phyloP scores from a whole-genome alignment of 2,113 vertebrate species.

The Holacanthus passer region DNA sequence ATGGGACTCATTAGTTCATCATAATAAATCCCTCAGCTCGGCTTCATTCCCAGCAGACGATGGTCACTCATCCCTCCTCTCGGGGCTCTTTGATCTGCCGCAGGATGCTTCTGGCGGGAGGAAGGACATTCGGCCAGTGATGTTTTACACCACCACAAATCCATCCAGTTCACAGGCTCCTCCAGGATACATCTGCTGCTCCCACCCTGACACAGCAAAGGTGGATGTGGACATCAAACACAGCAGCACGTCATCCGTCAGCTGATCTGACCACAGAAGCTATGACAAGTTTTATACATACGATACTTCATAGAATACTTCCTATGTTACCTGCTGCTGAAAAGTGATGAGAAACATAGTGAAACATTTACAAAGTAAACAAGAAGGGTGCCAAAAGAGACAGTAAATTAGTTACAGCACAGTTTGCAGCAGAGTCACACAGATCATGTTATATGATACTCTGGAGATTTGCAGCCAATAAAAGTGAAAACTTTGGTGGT shows the following conservation, averaged over 20 bases:
- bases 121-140: slow-evolving; percentile 69
- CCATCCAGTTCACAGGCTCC: slow-evolving; percentile 73
- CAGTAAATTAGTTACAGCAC: not conserved
- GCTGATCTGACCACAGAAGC: slow-evolving; percentile 19
- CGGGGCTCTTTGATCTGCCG: slow-evolving; percentile 72
- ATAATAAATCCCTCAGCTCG: slow-evolving; percentile 45
- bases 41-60: slow-evolving; percentile 42
- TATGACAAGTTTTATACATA: not conserved
- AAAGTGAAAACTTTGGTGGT: not conserved
- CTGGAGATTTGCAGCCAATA: not conserved
- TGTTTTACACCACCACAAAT: slow-evolving; percentile 74
- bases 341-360: not conserved
- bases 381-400: slow-evolving; percentile 6
- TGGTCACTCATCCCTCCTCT: slow-evolving; percentile 65
- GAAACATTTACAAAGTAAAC: slow-evolving; percentile 12
- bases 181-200: slow-evolving; percentile 66
- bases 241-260: not conserved
- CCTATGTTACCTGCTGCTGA: not conserved
- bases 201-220: slow-evolving; percentile 57
- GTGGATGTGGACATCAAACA: not conserved
- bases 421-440: not conserved
- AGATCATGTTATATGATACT: not conserved
- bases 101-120: slow-evolving; percentile 69
- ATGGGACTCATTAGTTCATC: slow-evolving; percentile 67
- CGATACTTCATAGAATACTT: not conserved